These are phyloP conservation scores for Rhagium mordax DNA, from an alignment of 2,888 invertebrate genomes.

Conservation along the genomic window DNA sequence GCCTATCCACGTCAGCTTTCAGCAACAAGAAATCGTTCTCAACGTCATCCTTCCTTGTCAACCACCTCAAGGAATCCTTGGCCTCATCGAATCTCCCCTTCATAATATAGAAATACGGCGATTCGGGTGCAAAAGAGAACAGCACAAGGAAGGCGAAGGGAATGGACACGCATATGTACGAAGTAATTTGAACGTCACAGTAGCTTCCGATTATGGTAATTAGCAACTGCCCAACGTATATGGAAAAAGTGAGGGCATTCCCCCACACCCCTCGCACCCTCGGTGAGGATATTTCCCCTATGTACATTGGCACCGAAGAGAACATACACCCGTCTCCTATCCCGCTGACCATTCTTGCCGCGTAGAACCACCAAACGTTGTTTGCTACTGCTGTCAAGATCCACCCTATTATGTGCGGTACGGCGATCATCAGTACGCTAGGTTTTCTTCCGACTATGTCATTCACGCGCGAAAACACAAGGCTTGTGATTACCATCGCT, in stretches of 20 bases:
- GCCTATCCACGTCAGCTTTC: conserved; percentile 57
- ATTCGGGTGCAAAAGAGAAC: conserved; percentile 77
- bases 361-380: conserved; percentile 59
- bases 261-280: conserved; percentile 62
- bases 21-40: conserved; percentile 55
- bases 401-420: conserved; percentile 58
- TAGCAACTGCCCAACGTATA: conserved; percentile 58
- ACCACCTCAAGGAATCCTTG: conserved; percentile 49
- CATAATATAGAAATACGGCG: conserved; percentile 60
- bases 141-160: conserved; percentile 72
- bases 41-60: conserved; percentile 55
- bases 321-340: conserved; percentile 58
- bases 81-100: conserved; percentile 54
- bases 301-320: conserved; percentile 57
- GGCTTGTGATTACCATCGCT: conserved; percentile 54
- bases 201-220: conserved; percentile 73
- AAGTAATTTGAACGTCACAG: conserved; percentile 71
- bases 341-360: conserved; percentile 58
- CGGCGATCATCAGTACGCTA: conserved; percentile 56
- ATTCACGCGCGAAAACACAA: conserved; percentile 56
- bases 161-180: conserved; percentile 73
- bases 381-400: conserved; percentile 54
- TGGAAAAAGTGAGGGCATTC: conserved; percentile 54
- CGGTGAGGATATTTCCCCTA: conserved; percentile 61
- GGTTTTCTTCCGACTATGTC: conserved; percentile 61